Base-by-base conservation (phyloP, 2,797 vertebrate species). In the Anableps anableps region DNA sequence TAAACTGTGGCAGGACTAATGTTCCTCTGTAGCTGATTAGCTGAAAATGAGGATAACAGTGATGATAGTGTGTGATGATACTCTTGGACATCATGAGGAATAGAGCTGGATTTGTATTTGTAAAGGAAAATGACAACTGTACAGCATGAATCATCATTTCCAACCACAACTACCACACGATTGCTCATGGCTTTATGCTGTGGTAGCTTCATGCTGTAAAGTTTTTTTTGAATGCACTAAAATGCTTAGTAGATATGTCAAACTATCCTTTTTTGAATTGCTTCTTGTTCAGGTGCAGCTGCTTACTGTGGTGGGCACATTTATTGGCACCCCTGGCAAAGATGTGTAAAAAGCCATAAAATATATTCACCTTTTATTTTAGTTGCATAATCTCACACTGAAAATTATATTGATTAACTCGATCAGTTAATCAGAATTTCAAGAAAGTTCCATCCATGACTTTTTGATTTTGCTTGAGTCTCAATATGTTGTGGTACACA, bases 131-230 rank as follows among this genome's bases (percentile, higher is more conserved):
- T 47, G 8, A 68, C 36, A 68, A 43, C 66, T 70, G 38, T 13
- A 43, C 38, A 64, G 38, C 36, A 43, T 43, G 66, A 70, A 70
- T 70, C 38, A 70, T 26, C 38, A 41, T 70, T 70, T 43, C 66
- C 66, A 70, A 43, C 68, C 68, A 71, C 41, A 45, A 29, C 14
- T 71, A 71, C 68, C 43, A 47, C 68, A 71, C 41, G n/a, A n/a
- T 71, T 71, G 41, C 13, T 29, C 14, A 11, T 29, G 41, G 68
- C 23, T 47, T 71, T 71, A 16, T 47, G 16, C 68, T 47, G 5
- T 16, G 38, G 38, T 68, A 26, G 41, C 26, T 71, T 14, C 11
- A 43, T 45, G 13, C 14, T 71, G 68, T 8, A 71, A 41, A 71
- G 41, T 29, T 68, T 41, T 34, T 47, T 71, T 16, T 9, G 31